Evolutionary conservation across 2,797 vertebrate species (phyloP), one percentile per base, ranked within the genome.

Genomic region (Fringilla coelebs): DNA sequence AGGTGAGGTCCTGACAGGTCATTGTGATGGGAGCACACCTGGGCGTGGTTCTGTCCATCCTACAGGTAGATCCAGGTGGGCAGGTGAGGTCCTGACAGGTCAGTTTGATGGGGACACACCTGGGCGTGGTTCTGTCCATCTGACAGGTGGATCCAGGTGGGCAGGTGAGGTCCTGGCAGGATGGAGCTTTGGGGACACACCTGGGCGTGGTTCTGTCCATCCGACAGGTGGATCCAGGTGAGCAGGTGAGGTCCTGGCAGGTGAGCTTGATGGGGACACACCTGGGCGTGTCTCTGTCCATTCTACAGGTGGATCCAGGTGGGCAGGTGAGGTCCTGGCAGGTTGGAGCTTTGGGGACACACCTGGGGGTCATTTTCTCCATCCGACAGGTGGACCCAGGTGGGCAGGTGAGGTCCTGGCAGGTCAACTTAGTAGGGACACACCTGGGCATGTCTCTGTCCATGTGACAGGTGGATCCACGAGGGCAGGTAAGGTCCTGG

Each of bases 61-160:
- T 3, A 28, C 57, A 60, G 57, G 57, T 38, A 17, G 34, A 38
- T 1, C 60, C 34, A 7, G 46, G 66, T 7, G 66, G 46, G 0
- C 34, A 68, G 20, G 34, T 38, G 28, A 41, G 60, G 60, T 62
- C 66, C 66, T 68, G 48, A 34, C 66, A 68, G 66, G 15, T 10
- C 2, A 0, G 16, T 2, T 0, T 6, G n/a, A 0, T 7, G 5
- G 63, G 49, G 5, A 70, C 67, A 52, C 51, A 70, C 36, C 48
- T 70, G 67, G 66, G 36, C 0, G 14, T 51, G 3, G 3, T 0
- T 38, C 11, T 2, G 1, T 40, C 66, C 34, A 31, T 25, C 5
- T 1, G 0, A 14, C 67, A 70, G 48, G 34, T 38, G 28, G 34
- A 24, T 1, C 66, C 34, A 4, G 66, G 20, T 13, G 66, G 34